A percentile compares a stretch with the other conserved stretches of the same genome.
Evolutionary conservation across 2,797 vertebrate species (phyloP).

Genomic region (Crocidura indochinensis): DNA sequence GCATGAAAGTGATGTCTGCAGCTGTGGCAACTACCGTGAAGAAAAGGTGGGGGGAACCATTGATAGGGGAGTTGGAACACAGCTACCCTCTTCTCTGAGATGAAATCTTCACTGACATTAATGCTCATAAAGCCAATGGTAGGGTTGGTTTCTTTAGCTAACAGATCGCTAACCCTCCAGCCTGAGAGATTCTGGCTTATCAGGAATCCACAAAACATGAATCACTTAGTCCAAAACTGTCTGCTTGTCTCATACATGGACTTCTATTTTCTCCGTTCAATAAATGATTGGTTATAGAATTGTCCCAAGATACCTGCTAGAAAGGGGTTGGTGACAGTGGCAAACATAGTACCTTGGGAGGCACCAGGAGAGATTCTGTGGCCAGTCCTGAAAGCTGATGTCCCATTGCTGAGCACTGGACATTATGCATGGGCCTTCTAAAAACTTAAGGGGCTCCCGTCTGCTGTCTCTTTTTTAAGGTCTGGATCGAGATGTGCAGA

Average conservation of each 20-base stretch:
- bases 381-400: neutral
- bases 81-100: neutral
- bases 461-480: neutral
- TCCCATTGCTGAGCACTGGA: neutral
- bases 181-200: neutral
- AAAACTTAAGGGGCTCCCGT: neutral
- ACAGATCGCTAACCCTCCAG: neutral
- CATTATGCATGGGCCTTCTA: neutral
- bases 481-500: slow-evolving; percentile 16
- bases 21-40: neutral
- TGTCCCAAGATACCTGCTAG: neutral
- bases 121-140: too few relatives aligned
- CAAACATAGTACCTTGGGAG: accelerated
- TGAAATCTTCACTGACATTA: neutral
- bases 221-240: neutral
- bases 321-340: neutral
- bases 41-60: neutral
- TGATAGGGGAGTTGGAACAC: neutral
- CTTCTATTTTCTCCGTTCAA: neutral
- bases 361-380: neutral
- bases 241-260: neutral
- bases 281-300: neutral
- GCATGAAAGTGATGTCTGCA: neutral
- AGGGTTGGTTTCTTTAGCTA: too few relatives aligned
- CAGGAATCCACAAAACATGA: neutral